A percentile compares a stretch with the other conserved stretches of the same genome.
Conservation (phyloP, 2,113 vertebrate genomes). For the Corydoras sp. region DNA sequence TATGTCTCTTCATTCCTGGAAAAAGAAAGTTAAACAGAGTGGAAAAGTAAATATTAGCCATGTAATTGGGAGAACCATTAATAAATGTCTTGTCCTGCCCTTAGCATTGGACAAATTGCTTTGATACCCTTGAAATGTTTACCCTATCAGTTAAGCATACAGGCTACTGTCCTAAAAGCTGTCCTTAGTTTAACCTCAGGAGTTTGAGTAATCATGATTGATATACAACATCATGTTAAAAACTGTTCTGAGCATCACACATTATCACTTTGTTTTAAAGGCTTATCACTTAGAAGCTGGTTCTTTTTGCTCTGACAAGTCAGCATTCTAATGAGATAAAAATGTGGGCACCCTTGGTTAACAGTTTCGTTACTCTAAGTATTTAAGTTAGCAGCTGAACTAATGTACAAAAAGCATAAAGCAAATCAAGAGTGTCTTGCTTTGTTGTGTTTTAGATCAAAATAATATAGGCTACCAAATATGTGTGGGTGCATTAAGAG, state of each 20-base stretch:
- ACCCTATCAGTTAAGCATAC: not conserved
- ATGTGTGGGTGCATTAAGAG: too few species aligned
- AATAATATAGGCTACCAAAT: too few species aligned
- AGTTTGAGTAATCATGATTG: conserved; percentile 9
- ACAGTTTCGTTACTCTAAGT: too few species aligned
- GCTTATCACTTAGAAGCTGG: not conserved
- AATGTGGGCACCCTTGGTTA: too few species aligned
- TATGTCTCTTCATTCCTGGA: conserved; percentile 32
- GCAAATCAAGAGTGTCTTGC: too few species aligned
- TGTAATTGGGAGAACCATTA: conserved; percentile 32
- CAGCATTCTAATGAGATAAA: not conserved
- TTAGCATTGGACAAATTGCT: conserved; percentile 15
- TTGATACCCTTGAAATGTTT: conserved; percentile 22
- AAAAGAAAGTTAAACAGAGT: conserved; percentile 33
- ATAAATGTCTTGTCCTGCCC: conserved; percentile 31
- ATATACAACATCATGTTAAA: conserved; percentile 1
- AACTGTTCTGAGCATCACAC: not conserved
- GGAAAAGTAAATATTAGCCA: conserved; percentile 50
- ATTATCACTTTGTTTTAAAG: not conserved
- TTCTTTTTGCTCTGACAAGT: not conserved
- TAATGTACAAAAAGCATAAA: too few species aligned
- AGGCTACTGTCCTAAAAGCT: conserved; percentile 3
- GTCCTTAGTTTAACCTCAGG: conserved; percentile 15
- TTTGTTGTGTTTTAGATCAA: too few species aligned
- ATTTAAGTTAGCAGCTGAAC: too few species aligned